These are phyloP conservation scores for Dinomys branickii DNA, from an alignment of 2,113 vertebrate species.

Conservation along the genomic window DNA sequence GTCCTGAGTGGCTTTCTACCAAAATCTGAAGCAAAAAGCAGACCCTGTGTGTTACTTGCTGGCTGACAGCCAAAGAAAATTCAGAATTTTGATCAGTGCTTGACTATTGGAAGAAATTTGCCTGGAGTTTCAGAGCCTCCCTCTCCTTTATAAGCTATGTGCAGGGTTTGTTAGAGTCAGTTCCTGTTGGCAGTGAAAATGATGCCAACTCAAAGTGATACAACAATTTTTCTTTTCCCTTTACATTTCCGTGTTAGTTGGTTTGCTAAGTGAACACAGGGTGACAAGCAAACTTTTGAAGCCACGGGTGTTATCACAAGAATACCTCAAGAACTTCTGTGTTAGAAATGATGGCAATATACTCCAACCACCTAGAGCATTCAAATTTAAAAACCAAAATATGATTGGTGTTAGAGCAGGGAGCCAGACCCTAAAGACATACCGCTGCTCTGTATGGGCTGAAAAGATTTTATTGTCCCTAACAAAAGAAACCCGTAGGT, in stretches of 20 bases:
- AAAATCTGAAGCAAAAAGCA: slow-evolving; percentile 77
- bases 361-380: slow-evolving; percentile 77
- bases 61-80: slow-evolving; percentile 78
- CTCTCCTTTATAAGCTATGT: slow-evolving; percentile 67
- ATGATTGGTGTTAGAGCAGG: slow-evolving; percentile 72
- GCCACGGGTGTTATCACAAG: slow-evolving; percentile 82
- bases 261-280: slow-evolving; percentile 84
- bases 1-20: slow-evolving; percentile 50
- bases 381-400: slow-evolving; percentile 86
- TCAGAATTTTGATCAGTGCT: slow-evolving; percentile 81
- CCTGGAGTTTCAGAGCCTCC: slow-evolving; percentile 66
- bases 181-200: slow-evolving; percentile 82
- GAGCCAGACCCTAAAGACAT: slow-evolving; percentile 72
- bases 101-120: slow-evolving; percentile 77
- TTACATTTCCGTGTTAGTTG: slow-evolving; percentile 80
- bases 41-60: slow-evolving; percentile 71
- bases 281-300: slow-evolving; percentile 85
- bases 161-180: slow-evolving; percentile 81
- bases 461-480: slow-evolving; percentile 60
- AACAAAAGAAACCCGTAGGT: slow-evolving; percentile 50
- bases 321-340: slow-evolving; percentile 82
- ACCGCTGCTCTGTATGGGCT: slow-evolving; percentile 56
- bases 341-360: slow-evolving; percentile 83
- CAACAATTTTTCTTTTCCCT: slow-evolving; percentile 80
- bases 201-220: slow-evolving; percentile 78